phyloP scores from a whole-genome alignment of 2,113 vertebrate genomes.

The Periophthalmus modestus region DNA sequence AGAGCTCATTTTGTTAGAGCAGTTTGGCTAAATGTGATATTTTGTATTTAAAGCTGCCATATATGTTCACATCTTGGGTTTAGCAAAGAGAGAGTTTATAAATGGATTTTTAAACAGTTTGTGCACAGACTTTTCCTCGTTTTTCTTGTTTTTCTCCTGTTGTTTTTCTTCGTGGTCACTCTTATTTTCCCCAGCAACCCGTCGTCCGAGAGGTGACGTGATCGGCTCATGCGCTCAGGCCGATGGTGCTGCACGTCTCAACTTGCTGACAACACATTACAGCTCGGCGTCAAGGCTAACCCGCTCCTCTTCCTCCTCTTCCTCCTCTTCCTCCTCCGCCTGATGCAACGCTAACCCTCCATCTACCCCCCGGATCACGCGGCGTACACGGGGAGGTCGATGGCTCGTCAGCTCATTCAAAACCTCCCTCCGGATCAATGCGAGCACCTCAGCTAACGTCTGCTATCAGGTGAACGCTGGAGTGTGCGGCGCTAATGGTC shows the following conservation, averaged over 20 bases:
- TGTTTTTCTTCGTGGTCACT: not conserved
- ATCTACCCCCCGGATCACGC: not conserved
- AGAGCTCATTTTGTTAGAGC: too few relatives aligned
- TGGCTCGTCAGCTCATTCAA: conserved; percentile 2
- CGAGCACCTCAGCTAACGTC: not conserved
- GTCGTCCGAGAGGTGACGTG: not conserved
- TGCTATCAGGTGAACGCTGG: not conserved
- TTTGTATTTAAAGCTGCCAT: too few relatives aligned
- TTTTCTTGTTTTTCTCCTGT: not conserved
- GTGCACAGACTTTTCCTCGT: too few relatives aligned
- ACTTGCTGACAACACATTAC: conserved; percentile 2
- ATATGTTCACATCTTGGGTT: too few relatives aligned
- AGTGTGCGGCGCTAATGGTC: not conserved
- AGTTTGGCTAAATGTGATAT: too few relatives aligned
- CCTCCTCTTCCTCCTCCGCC: not conserved
- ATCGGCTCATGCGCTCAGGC: not conserved
- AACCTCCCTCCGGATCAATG: conserved; percentile 2
- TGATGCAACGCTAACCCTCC: conserved; percentile 1
- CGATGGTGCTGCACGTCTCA: not conserved
- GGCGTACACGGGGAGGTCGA: not conserved
- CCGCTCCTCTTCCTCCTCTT: not conserved
- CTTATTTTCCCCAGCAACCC: not conserved
- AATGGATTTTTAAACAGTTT: too few relatives aligned
- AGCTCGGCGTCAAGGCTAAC: not conserved
- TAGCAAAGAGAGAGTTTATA: too few relatives aligned